Evolutionary conservation across 1,140 invertebrate species (phyloP).

Genomic region (Drosophila melanogaster): DNA sequence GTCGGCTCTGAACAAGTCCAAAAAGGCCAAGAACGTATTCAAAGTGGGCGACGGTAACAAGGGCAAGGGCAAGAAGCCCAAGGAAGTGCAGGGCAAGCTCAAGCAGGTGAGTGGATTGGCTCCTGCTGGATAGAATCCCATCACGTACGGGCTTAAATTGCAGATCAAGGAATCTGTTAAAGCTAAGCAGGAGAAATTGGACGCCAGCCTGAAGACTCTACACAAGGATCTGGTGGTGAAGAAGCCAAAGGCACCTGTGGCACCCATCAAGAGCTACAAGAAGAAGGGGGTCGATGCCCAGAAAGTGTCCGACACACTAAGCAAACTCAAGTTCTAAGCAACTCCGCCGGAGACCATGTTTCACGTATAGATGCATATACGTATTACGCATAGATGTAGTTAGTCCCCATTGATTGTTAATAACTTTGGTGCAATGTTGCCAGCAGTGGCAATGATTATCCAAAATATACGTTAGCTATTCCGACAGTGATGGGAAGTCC

Average conservation of each 20-base stretch:
- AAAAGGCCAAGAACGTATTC: constrained; percentile 78
- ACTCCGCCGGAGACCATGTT: neutral
- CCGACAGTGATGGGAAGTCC: constrained; percentile 17
- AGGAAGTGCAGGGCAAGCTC: constrained; percentile 82
- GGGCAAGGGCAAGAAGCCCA: constrained; percentile 79
- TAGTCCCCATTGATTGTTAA: constrained; percentile 41
- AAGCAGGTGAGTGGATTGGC: constrained; percentile 64
- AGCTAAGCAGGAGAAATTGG: constrained; percentile 77
- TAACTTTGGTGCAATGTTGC: constrained; percentile 17
- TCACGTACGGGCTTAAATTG: neutral
- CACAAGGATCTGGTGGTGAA: constrained; percentile 83
- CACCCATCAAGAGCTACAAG: constrained; percentile 65
- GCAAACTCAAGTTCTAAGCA: constrained; percentile 76
- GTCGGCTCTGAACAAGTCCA: constrained; percentile 69
- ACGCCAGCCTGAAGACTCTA: constrained; percentile 72
- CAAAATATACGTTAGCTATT: constrained; percentile 61
- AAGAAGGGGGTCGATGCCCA: constrained; percentile 72
- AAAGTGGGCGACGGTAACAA: constrained; percentile 70
- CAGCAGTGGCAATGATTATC: constrained; percentile 42
- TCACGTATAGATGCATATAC: constrained; percentile 4
- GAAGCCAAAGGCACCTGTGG: constrained; percentile 62
- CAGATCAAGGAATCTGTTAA: constrained; percentile 80
- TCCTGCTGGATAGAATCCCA: neutral
- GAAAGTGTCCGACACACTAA: constrained; percentile 71
- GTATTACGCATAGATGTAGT: constrained; percentile 24